These are phyloP conservation scores for Calidris pugnax DNA, from an alignment of 2,113 vertebrate species.

Conservation along the genomic window DNA sequence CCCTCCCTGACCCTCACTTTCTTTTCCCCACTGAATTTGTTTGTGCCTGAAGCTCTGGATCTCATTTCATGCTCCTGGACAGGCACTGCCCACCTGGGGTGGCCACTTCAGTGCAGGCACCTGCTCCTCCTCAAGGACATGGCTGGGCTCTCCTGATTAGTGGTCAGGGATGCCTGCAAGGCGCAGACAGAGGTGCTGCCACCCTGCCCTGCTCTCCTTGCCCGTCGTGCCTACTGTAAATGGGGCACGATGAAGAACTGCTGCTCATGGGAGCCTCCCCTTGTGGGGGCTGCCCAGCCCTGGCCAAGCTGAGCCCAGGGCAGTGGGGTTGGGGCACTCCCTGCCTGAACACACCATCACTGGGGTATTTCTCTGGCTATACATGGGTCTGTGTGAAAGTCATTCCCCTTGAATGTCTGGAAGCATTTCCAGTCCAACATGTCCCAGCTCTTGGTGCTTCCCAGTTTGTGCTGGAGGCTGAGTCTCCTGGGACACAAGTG, in stretches of 20 bases:
- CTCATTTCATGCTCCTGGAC: background rate
- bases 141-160: background rate
- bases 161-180: background rate
- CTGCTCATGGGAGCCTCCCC: rapidly evolving
- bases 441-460: background rate
- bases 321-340: rapidly evolving
- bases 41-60: background rate
- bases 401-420: background rate
- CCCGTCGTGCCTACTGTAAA: background rate
- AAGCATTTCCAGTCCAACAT: background rate
- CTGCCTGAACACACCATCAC: rapidly evolving
- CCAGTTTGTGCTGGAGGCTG: background rate
- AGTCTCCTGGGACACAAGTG: background rate
- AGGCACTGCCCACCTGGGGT: background rate
- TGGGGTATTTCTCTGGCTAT: background rate
- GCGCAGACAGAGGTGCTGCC: background rate
- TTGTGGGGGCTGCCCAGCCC: rapidly evolving
- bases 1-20: background rate
- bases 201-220: background rate
- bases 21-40: background rate
- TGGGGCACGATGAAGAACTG: background rate
- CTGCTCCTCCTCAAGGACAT: background rate
- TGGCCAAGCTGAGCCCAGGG: background rate
- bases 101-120: background rate
- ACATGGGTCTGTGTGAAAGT: background rate